Evolutionary conservation across 2,888 invertebrate genomes (phyloP).

Genomic region (Diogma glabrata): DNA sequence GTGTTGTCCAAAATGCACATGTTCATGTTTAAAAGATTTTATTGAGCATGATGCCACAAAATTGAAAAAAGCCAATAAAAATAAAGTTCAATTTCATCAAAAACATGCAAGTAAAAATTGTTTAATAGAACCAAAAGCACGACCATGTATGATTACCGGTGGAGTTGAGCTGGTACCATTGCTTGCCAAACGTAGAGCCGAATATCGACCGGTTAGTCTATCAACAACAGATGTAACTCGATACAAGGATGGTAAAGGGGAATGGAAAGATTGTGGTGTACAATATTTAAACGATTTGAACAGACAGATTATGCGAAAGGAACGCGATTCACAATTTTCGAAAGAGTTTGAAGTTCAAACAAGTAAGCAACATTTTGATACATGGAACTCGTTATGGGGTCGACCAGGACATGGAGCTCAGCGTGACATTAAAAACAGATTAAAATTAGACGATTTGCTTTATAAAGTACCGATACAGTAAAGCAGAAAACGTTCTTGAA

Average conservation of each 20-base stretch:
- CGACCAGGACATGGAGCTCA: constrained; percentile 52
- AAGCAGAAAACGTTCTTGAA: too few relatives aligned
- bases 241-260: not conserved
- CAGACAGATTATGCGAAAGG: constrained; percentile 41
- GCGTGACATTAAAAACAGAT: constrained; percentile 28
- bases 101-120: constrained; percentile 17
- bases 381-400: constrained; percentile 70
- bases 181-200: constrained; percentile 51
- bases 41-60: not conserved
- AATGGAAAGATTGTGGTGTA: constrained; percentile 31
- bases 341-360: constrained; percentile 46
- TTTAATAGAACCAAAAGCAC: constrained; percentile 9
- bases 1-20: constrained; percentile 33
- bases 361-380: constrained; percentile 57
- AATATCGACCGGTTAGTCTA: constrained; percentile 42
- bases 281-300: constrained; percentile 41
- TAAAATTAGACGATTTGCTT: constrained; percentile 37
- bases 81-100: constrained; percentile 15
- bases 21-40: constrained; percentile 24
- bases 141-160: constrained; percentile 40
- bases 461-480: constrained; percentile 30
- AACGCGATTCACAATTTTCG: constrained; percentile 34
- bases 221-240: constrained; percentile 42
- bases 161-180: constrained; percentile 69
- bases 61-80: not conserved